A percentile compares a stretch with the other conserved stretches of the same genome.
Conservation (phyloP, 2,797 vertebrate genomes). For the Prunella strophiata region DNA sequence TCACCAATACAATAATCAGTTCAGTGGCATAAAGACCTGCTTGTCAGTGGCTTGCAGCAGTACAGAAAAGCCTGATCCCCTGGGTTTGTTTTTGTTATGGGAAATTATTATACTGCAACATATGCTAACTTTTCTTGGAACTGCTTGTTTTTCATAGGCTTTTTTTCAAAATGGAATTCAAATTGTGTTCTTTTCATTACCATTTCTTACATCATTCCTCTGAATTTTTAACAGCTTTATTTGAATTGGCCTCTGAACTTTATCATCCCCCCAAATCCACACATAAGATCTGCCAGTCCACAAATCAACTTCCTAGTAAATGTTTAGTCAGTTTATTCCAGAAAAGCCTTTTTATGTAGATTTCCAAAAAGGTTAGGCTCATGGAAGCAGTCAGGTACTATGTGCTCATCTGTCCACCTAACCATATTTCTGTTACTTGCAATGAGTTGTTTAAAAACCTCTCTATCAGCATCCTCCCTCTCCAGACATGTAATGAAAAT, state of each 20-base stretch:
- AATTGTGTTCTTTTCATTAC: background rate
- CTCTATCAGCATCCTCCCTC: background rate
- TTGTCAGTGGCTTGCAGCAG: background rate
- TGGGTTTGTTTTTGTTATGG: background rate
- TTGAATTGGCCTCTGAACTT: background rate
- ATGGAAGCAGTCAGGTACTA: background rate
- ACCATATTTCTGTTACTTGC: background rate
- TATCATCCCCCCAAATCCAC: background rate
- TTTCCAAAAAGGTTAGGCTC: background rate
- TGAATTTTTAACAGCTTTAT: slow-evolving; percentile 9
- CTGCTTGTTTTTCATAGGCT: background rate
- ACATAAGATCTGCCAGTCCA: background rate
- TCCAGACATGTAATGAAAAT: background rate
- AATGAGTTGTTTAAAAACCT: background rate
- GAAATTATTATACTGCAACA: background rate
- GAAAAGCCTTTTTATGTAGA: background rate
- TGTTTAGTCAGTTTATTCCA: background rate
- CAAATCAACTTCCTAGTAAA: slow-evolving; percentile 12
- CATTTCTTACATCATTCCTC: background rate
- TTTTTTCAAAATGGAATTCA: background rate
- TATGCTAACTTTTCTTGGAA: background rate
- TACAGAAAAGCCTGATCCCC: background rate
- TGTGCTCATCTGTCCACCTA: background rate
- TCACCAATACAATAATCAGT: background rate
- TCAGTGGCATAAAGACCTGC: background rate